Evolutionary conservation across 2,797 vertebrate species (phyloP).

Genomic region (Myoxocephalus aenaeus): DNA sequence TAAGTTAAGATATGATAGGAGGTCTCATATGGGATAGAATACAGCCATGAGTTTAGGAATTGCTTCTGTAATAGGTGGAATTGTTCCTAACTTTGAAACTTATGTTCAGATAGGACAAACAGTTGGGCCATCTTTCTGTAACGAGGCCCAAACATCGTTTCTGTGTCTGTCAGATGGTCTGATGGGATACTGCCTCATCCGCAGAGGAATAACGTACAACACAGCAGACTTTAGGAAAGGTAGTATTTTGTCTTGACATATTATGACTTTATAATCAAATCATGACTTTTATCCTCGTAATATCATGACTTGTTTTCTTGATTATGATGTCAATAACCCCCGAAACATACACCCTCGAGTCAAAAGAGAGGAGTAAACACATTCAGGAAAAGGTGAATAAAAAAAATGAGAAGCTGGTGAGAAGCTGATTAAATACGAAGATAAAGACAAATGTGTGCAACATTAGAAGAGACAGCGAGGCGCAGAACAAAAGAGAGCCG

Average conservation of each 20-base stretch:
- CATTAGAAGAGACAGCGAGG: slow-evolving; percentile 24
- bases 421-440: slow-evolving; percentile 55
- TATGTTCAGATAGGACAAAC: neutral
- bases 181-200: neutral
- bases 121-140: neutral
- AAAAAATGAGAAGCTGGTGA: slow-evolving; percentile 18
- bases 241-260: neutral
- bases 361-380: slow-evolving; percentile 37
- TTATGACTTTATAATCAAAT: neutral
- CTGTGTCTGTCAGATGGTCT: neutral
- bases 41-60: neutral
- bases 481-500: slow-evolving; percentile 31
- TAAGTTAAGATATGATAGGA: neutral
- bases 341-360: slow-evolving; percentile 7
- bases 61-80: neutral
- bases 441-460: slow-evolving; percentile 47
- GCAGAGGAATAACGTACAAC: neutral
- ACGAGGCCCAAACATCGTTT: neutral
- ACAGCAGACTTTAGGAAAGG: neutral
- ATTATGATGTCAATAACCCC: neutral
- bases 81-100: neutral
- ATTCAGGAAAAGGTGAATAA: slow-evolving; percentile 4
- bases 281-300: neutral
- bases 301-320: neutral
- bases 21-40: neutral